Percentiles rank a stretch among this genome's conserved stretches.
Conservation (phyloP, 2,888 invertebrate genomes). For the Pandemis cinnamomeana region DNA sequence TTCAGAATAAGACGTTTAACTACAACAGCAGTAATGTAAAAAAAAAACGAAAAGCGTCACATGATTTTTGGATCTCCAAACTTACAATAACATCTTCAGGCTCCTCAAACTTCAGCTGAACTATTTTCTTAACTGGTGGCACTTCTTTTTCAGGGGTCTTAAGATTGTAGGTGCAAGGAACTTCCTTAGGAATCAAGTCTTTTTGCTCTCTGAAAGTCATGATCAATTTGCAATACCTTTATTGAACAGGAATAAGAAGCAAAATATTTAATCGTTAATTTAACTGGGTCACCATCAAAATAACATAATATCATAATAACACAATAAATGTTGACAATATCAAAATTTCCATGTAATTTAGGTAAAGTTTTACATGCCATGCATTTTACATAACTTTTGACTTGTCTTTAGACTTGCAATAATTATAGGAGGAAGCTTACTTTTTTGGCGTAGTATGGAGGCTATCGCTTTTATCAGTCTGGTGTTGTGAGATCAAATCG, state of each 20-base stretch:
- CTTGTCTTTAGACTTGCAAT: not conserved
- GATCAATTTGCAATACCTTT: not conserved
- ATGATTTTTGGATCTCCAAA: constrained; percentile 34
- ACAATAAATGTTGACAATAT: too few species aligned
- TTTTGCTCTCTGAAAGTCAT: constrained; percentile 65
- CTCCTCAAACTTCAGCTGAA: constrained; percentile 69
- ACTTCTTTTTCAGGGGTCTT: constrained; percentile 66
- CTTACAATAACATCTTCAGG: constrained; percentile 72
- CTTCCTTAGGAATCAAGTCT: constrained; percentile 64
- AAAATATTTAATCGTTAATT: too few species aligned
- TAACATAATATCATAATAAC: too few species aligned
- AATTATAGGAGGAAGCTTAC: constrained; percentile 52
- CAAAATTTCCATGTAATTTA: too few species aligned
- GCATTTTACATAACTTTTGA: too few species aligned
- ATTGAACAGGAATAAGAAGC: not conserved
- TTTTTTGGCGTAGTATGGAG: constrained; percentile 76
- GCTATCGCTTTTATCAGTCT: constrained; percentile 82
- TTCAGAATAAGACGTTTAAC: too few species aligned
- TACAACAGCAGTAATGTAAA: not conserved
- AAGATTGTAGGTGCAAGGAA: constrained; percentile 49
- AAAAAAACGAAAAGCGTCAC: not conserved
- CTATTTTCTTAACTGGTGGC: constrained; percentile 63
- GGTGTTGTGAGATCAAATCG: constrained; percentile 91
- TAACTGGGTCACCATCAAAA: not conserved
- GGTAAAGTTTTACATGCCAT: too few species aligned